phyloP scores from a whole-genome alignment of 2,797 vertebrate genomes.

The Poeciliopsis infans region DNA sequence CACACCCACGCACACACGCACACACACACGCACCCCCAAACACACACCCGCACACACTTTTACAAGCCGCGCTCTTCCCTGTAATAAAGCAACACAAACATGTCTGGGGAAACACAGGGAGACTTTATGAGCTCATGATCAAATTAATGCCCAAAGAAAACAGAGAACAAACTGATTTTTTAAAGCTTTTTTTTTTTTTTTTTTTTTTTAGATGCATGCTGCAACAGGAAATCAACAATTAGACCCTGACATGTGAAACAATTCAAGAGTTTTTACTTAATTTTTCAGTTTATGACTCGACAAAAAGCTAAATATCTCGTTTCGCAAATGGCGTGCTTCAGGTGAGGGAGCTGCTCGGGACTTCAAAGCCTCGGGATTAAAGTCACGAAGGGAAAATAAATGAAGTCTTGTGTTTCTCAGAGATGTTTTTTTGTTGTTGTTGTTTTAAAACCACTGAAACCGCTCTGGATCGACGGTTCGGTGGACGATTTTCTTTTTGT shows the following conservation, averaged over 20 bases:
- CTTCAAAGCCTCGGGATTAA: neutral
- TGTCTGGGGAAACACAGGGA: slow-evolving; percentile 67
- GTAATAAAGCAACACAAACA: slow-evolving; percentile 77
- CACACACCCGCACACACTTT: slow-evolving; percentile 52
- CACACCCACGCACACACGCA: slow-evolving; percentile 18
- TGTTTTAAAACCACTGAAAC: neutral
- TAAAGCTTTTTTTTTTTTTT: slow-evolving; percentile 18
- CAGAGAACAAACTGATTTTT: slow-evolving; percentile 67
- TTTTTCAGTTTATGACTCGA: neutral
- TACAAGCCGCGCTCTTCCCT: slow-evolving; percentile 73
- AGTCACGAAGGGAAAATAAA: neutral
- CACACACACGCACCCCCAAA: slow-evolving; percentile 26
- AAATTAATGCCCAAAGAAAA: slow-evolving; percentile 65
- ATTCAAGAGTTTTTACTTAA: neutral
- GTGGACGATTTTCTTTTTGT: neutral
- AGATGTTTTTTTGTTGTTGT: neutral
- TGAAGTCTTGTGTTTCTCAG: neutral
- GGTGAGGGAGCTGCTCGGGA: neutral
- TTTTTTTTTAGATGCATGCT: slow-evolving; percentile 16
- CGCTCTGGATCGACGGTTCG: neutral
- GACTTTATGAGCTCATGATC: slow-evolving; percentile 69
- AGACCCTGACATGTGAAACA: slow-evolving; percentile 3
- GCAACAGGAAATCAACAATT: slow-evolving; percentile 17
- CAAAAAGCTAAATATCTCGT: neutral
- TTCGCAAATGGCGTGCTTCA: neutral